Conservation (phyloP, 2,888 invertebrate genomes). For the Muschampia plurimacula region DNA sequence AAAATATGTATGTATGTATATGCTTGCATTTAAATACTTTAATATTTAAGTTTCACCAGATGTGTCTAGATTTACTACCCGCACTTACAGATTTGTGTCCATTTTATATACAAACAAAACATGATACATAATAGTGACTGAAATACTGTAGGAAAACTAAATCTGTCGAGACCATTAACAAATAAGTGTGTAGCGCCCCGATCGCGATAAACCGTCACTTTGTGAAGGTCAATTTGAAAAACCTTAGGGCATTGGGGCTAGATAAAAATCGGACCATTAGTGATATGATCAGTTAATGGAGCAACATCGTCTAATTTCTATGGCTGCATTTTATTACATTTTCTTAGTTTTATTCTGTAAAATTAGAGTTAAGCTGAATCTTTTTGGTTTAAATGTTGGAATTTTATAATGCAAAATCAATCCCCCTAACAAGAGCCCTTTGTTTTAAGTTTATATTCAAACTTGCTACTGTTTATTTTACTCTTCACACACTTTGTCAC, state of each 20-base stretch:
- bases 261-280: constrained; percentile 23
- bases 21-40: too few species aligned
- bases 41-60: too few species aligned
- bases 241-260: not conserved
- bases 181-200: not conserved
- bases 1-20: too few species aligned
- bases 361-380: too few species aligned
- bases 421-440: too few species aligned
- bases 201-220: constrained; percentile 18
- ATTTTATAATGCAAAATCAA: too few species aligned
- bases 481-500: too few species aligned
- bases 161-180: not conserved
- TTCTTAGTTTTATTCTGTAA: not conserved
- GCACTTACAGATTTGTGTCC: too few species aligned
- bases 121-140: not conserved
- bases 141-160: not conserved
- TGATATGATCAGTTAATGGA: constrained; percentile 1
- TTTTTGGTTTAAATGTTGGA: too few species aligned
- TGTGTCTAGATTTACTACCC: constrained; percentile 41
- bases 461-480: too few species aligned
- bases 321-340: not conserved
- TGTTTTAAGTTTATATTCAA: too few species aligned
- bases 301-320: not conserved
- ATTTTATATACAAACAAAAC: too few species aligned
- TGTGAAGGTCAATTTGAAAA: constrained; percentile 22